phyloP scores from a whole-genome alignment of 2,113 vertebrate genomes.

The Alethe diademata region DNA sequence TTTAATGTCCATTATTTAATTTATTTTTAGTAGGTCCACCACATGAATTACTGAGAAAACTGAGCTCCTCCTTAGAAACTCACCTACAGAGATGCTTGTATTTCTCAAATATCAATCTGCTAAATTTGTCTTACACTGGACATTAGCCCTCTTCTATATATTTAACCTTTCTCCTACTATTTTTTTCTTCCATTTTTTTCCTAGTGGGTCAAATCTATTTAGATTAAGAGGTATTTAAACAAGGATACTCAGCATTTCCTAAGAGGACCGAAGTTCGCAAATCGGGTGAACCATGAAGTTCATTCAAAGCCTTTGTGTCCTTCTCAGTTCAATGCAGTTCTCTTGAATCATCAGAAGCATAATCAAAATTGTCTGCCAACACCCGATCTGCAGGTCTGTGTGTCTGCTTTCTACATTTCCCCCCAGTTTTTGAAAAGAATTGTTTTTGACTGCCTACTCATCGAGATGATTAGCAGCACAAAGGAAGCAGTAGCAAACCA shows the following conservation, averaged over 20 bases:
- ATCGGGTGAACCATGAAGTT: neutral
- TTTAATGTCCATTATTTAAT: neutral
- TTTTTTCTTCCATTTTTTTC: neutral
- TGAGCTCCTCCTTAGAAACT: neutral
- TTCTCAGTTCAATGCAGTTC: neutral
- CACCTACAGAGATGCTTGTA: neutral
- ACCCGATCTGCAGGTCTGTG: neutral
- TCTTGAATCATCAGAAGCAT: neutral
- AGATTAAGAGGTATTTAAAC: neutral
- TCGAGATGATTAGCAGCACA: slow-evolving; percentile 25
- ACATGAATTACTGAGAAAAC: neutral
- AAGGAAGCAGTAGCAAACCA: slow-evolving; percentile 3
- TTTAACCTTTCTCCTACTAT: neutral
- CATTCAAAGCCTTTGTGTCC: neutral
- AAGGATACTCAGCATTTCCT: neutral
- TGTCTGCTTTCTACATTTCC: neutral
- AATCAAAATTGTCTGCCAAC: neutral
- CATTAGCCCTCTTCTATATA: neutral
- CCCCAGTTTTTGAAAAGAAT: neutral
- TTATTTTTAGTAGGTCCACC: neutral
- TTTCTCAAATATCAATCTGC: neutral
- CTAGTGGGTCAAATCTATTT: neutral
- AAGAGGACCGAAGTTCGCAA: neutral
- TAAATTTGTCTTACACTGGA: neutral
- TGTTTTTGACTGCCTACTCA: slow-evolving; percentile 30